Conservation (phyloP, 1,140 invertebrate species). For the Bradysia coprophila region DNA sequence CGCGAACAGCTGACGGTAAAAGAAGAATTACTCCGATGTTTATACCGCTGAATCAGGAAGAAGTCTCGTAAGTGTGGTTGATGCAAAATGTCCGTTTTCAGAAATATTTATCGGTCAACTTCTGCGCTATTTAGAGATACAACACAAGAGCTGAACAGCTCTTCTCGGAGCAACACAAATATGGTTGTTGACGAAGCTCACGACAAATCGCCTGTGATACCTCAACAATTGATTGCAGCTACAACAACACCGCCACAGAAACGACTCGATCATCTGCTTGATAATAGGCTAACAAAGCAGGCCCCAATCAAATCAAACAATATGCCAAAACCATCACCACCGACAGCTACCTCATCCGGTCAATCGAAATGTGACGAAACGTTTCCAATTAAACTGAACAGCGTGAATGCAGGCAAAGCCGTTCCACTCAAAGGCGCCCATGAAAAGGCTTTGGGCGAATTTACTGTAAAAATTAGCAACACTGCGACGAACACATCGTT, state of each 20-base stretch:
- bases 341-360: not conserved
- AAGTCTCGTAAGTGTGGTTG: constrained; percentile 33
- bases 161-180: not conserved
- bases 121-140: constrained; percentile 2
- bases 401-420: constrained; percentile 2
- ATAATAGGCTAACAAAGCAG: constrained; percentile 2
- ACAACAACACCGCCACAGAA: not conserved
- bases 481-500: constrained; percentile 13
- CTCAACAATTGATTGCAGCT: not conserved
- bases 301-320: not conserved
- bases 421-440: constrained; percentile 7
- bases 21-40: constrained; percentile 91
- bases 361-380: not conserved
- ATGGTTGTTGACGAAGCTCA: not conserved
- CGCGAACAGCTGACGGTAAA: constrained; percentile 80
- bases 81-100: too few relatives aligned
- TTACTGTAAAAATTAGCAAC: constrained; percentile 7
- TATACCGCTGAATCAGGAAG: constrained; percentile 50
- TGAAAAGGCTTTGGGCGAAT: not conserved
- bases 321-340: not conserved
- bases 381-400: not conserved
- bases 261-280: not conserved
- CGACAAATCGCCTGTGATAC: not conserved
- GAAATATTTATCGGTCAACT: too few relatives aligned
- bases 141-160: constrained; percentile 1